phyloP scores from a whole-genome alignment of 2,888 invertebrate species.

The Diarsia dahlii region DNA sequence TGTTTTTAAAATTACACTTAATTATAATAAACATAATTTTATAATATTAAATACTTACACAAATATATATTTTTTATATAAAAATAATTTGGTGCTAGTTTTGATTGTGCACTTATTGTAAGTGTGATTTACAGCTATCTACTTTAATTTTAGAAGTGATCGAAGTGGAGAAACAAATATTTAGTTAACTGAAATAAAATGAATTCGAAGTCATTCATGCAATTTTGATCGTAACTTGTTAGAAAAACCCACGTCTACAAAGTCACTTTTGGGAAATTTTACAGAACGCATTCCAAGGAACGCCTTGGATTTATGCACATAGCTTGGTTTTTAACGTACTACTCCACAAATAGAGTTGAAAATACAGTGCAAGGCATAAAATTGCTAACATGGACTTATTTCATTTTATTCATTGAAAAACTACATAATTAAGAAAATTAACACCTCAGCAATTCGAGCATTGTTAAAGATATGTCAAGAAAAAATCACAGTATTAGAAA shows the following conservation, averaged over 20 bases:
- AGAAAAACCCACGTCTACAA: not conserved
- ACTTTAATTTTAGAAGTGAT: not conserved
- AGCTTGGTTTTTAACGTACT: not conserved
- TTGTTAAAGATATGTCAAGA: not conserved
- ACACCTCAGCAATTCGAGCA: slow-evolving; percentile 1
- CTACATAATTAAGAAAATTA: not conserved
- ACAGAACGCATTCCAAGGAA: not conserved
- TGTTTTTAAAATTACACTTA: slow-evolving; percentile 55
- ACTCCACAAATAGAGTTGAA: not conserved
- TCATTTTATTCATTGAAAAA: slow-evolving; percentile 2
- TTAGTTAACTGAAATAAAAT: not conserved
- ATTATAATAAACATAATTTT: slow-evolving; percentile 12
- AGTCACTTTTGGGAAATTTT: not conserved
- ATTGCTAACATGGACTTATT: not conserved
- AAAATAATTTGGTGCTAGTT: slow-evolving; percentile 63
- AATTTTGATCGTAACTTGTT: not conserved
- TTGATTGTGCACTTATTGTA: slow-evolving; percentile 38
- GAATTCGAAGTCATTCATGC: not conserved
- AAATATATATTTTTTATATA: slow-evolving; percentile 34
- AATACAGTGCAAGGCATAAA: not conserved
- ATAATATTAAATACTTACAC: slow-evolving; percentile 15
- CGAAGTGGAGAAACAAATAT: not conserved
- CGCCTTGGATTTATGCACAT: not conserved
- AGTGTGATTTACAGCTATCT: slow-evolving; percentile 10
- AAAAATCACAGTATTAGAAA: slow-evolving; percentile 21